These are phyloP conservation scores for Gallinago jamesoni DNA, from an alignment of 2,113 vertebrate species.

Conservation along the genomic window DNA sequence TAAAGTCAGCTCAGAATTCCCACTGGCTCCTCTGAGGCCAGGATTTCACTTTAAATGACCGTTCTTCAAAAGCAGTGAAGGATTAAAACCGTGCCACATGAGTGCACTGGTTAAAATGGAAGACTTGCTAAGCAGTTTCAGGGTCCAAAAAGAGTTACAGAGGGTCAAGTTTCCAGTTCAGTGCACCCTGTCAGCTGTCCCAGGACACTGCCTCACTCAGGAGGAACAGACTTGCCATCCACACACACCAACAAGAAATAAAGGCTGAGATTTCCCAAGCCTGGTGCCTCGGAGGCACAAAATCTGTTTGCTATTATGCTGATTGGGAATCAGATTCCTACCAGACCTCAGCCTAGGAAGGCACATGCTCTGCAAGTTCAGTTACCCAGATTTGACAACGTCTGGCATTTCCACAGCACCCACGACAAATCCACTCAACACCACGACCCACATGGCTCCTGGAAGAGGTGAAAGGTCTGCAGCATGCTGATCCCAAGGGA, in stretches of 20 bases:
- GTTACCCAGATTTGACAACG: not conserved
- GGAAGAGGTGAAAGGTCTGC: not conserved
- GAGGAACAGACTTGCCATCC: not conserved
- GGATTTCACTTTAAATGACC: not conserved
- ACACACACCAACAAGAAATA: not conserved
- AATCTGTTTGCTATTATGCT: not conserved
- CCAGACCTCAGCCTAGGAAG: not conserved
- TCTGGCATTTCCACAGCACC: not conserved
- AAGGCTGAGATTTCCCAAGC: slow-evolving; percentile 14
- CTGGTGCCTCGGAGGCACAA: not conserved
- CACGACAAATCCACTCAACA: not conserved
- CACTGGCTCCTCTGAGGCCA: rapidly evolving
- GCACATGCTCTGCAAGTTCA: not conserved
- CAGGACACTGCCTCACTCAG: not conserved
- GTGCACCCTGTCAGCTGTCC: slow-evolving; percentile 39
- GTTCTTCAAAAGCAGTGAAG: slow-evolving; percentile 4
- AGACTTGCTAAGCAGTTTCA: slow-evolving; percentile 60
- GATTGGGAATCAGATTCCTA: not conserved
- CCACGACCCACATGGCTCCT: not conserved
- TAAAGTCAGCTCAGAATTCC: not conserved
- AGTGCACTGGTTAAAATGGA: slow-evolving; percentile 60
- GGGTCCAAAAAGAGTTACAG: slow-evolving; percentile 41
- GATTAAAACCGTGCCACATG: slow-evolving; percentile 48
- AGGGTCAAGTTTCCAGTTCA: slow-evolving; percentile 62
- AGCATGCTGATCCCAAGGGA: rapidly evolving